phyloP scores from a whole-genome alignment of 2,888 invertebrate species.

The Seira musarum region DNA sequence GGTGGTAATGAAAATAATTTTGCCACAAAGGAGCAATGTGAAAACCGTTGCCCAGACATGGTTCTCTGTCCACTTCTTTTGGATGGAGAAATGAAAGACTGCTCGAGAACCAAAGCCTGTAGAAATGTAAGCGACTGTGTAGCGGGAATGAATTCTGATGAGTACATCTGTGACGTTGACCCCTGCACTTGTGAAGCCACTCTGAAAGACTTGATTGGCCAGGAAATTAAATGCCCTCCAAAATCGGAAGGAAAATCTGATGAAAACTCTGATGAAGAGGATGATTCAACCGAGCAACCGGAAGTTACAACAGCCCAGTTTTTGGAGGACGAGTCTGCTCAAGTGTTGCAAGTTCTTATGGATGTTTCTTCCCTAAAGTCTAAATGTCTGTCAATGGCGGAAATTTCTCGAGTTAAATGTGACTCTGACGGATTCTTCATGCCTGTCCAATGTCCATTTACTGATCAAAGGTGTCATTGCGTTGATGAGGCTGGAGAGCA shows the following conservation, averaged over 20 bases:
- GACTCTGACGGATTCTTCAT: conserved; percentile 40
- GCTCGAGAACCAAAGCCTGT: conserved; percentile 71
- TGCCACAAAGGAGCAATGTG: conserved; percentile 84
- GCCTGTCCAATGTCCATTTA: conserved; percentile 35
- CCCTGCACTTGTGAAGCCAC: conserved; percentile 71
- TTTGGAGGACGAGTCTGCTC: not conserved
- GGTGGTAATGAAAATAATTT: conserved; percentile 90
- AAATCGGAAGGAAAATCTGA: conserved; percentile 24
- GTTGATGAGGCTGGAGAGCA: conserved; percentile 88
- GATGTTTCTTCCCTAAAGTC: conserved; percentile 23
- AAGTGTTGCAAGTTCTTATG: conserved; percentile 30
- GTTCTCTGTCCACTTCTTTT: conserved; percentile 71
- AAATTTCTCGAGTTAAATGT: conserved; percentile 28
- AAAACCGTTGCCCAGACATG: conserved; percentile 72
- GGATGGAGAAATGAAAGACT: conserved; percentile 69
- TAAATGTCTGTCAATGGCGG: conserved; percentile 42
- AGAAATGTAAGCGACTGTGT: conserved; percentile 70
- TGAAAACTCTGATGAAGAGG: too few species aligned
- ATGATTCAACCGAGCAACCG: conserved; percentile 24
- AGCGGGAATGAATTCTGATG: conserved; percentile 66
- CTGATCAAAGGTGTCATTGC: conserved; percentile 81
- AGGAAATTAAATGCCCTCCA: conserved; percentile 40
- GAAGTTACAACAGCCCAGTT: conserved; percentile 24
- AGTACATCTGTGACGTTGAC: conserved; percentile 71
- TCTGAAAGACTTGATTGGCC: conserved; percentile 56